Conservation (phyloP, 2,797 vertebrate species). For the Anniella stebbinsi region DNA sequence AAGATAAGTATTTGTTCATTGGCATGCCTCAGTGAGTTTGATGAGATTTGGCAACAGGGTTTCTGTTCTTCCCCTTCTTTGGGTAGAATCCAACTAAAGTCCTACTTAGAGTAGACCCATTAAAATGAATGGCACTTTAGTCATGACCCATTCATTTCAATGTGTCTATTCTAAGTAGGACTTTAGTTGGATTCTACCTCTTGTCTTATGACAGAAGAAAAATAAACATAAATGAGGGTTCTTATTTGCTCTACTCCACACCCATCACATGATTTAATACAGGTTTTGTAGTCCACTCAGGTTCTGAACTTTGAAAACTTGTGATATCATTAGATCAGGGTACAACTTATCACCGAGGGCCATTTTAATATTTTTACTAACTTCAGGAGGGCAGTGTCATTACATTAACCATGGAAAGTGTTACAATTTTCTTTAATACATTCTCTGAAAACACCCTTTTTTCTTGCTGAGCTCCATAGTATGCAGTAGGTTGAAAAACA, state of each 20-base stretch:
- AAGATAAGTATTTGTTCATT: background rate
- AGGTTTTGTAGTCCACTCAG: background rate
- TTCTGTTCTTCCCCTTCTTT: background rate
- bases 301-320: background rate
- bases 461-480: background rate
- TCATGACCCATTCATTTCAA: too few relatives aligned
- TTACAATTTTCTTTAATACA: background rate
- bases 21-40: background rate
- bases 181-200: too few relatives aligned
- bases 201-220: background rate
- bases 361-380: background rate
- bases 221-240: background rate
- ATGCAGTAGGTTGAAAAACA: background rate
- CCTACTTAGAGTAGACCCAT: too few relatives aligned
- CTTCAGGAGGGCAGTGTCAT: background rate
- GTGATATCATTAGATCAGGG: conserved; percentile 1
- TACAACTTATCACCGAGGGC: background rate
- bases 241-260: background rate
- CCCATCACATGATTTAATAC: background rate
- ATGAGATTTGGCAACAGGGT: background rate
- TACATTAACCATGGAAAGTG: background rate
- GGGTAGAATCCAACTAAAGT: too few relatives aligned
- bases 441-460: background rate
- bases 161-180: too few relatives aligned
- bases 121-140: too few relatives aligned